Evolutionary conservation across 2,113 vertebrate genomes (phyloP).

Genomic region (Synodontis membranacea): DNA sequence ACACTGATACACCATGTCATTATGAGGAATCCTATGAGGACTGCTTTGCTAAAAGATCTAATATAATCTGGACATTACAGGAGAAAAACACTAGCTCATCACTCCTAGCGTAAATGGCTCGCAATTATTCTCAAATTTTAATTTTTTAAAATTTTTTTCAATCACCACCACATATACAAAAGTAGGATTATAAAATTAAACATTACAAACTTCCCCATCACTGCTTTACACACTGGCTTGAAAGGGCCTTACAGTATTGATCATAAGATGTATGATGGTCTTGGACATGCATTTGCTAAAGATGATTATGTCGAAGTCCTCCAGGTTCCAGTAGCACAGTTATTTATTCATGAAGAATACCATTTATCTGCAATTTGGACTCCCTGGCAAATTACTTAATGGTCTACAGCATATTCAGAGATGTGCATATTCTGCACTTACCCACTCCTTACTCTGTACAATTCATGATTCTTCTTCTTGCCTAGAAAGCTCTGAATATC

Average conservation of each 20-base stretch:
- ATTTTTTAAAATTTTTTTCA: too few relatives aligned
- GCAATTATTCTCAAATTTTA: background rate
- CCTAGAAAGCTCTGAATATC: background rate
- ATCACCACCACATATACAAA: background rate
- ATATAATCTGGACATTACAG: background rate
- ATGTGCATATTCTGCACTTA: too few relatives aligned
- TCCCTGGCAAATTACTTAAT: background rate
- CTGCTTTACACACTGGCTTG: background rate
- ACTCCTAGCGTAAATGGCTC: background rate
- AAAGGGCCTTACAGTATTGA: background rate
- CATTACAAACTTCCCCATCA: background rate
- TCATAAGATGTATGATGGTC: background rate
- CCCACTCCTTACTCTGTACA: too few relatives aligned
- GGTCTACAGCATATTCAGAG: background rate
- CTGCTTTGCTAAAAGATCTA: background rate
- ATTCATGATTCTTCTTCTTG: background rate
- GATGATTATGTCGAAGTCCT: background rate
- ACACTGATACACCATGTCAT: background rate
- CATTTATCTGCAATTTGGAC: background rate
- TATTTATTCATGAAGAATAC: background rate
- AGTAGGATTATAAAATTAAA: background rate
- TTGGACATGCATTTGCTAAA: background rate
- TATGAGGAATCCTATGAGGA: background rate
- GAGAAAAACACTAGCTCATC: background rate
- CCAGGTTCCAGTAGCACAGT: background rate